A percentile compares a stretch with the other conserved stretches of the same genome.
Conservation (phyloP, 2,797 vertebrate species). For the Typhlichthys subterraneus region DNA sequence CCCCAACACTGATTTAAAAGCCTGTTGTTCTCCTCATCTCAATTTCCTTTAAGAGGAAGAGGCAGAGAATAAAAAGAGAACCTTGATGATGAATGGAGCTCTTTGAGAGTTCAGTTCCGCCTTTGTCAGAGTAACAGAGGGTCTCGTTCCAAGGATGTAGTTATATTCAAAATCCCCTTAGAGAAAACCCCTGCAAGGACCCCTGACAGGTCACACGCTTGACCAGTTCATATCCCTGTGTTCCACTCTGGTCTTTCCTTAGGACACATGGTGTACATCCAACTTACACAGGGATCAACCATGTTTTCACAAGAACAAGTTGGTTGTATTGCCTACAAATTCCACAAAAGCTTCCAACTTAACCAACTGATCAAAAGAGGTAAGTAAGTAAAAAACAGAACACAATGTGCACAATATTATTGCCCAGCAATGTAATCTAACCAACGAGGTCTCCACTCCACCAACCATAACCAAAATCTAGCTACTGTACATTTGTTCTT, state of each 20-base stretch:
- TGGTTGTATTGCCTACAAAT: constrained; percentile 16
- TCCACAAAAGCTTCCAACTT: constrained; percentile 29
- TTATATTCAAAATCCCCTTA: constrained; percentile 47
- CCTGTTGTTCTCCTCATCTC: constrained; percentile 29
- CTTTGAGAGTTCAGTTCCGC: constrained; percentile 62
- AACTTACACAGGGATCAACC: constrained; percentile 59
- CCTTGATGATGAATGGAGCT: constrained; percentile 53
- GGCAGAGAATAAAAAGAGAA: constrained; percentile 36
- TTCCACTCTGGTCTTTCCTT: constrained; percentile 52
- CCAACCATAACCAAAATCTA: no score
- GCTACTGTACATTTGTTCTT: neutral
- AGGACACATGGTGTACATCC: constrained; percentile 48
- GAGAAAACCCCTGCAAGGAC: constrained; percentile 47
- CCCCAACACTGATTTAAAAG: constrained; percentile 24
- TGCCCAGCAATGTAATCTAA: no score
- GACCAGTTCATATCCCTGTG: constrained; percentile 54
- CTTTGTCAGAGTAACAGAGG: constrained; percentile 66
- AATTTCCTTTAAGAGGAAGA: constrained; percentile 38
- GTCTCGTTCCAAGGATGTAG: constrained; percentile 62
- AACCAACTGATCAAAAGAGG: constrained; percentile 10
- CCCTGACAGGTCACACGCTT: constrained; percentile 68
- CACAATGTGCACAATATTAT: neutral
- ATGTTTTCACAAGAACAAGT: constrained; percentile 39
- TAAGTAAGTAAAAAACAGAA: neutral
- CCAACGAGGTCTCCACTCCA: no score